Conservation (phyloP, 2,888 invertebrate species). For the Perizoma flavofasciatum region DNA sequence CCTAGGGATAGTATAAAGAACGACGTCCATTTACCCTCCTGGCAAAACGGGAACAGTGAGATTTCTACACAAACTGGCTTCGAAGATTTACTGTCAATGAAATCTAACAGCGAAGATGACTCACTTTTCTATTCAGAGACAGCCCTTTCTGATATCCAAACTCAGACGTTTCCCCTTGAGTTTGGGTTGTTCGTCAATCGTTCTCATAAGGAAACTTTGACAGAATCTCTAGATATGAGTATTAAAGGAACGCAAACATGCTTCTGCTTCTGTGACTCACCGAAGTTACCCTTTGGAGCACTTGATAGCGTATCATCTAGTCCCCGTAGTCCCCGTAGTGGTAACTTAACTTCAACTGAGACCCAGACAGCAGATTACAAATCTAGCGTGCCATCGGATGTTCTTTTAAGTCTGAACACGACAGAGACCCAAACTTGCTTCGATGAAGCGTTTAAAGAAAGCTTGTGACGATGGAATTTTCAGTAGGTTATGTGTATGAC, state of each 20-base stretch:
- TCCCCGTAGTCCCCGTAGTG: constrained; percentile 53
- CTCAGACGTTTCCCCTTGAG: constrained; percentile 70
- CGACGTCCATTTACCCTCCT: constrained; percentile 59
- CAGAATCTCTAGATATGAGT: constrained; percentile 62
- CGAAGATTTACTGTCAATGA: constrained; percentile 64
- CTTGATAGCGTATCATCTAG: constrained; percentile 52
- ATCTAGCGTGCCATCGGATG: constrained; percentile 51
- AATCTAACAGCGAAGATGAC: constrained; percentile 70
- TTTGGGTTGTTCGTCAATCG: constrained; percentile 57
- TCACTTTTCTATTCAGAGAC: constrained; percentile 65
- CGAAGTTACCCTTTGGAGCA: constrained; percentile 50
- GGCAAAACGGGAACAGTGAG: constrained; percentile 62
- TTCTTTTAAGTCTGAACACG: constrained; percentile 57
- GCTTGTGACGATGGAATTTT: constrained; percentile 25
- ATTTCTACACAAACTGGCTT: constrained; percentile 73
- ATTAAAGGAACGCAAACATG: constrained; percentile 76
- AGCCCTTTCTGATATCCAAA: constrained; percentile 70
- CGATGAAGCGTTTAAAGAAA: constrained; percentile 44
- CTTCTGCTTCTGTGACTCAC: constrained; percentile 61
- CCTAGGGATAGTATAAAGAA: constrained; percentile 58
- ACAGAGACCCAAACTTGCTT: constrained; percentile 70
- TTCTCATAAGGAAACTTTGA: constrained; percentile 65
- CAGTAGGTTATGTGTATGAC: constrained; percentile 16
- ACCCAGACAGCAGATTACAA: constrained; percentile 62
- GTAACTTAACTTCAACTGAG: constrained; percentile 62